Evolutionary conservation across 2,888 invertebrate species (phyloP).

Genomic region (Adela reaumurella): DNA sequence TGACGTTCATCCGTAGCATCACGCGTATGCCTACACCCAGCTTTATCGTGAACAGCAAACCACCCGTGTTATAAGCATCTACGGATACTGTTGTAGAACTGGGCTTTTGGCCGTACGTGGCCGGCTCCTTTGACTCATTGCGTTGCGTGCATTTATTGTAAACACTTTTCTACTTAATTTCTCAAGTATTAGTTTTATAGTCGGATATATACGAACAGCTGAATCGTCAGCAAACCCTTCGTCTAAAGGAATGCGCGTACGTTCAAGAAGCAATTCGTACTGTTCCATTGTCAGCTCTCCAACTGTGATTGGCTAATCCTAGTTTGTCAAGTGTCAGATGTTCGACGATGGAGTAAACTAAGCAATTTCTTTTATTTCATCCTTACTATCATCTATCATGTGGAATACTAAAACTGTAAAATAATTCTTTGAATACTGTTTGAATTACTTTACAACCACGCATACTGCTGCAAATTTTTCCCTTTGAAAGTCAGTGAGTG

Average conservation of each 20-base stretch:
- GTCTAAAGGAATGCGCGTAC: slow-evolving; percentile 6
- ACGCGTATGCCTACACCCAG: background rate
- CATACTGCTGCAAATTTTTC: too few relatives aligned
- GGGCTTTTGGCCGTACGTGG: slow-evolving; percentile 8
- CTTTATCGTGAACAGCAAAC: slow-evolving; percentile 1
- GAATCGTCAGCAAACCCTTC: slow-evolving; percentile 5
- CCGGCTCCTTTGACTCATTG: slow-evolving; percentile 5
- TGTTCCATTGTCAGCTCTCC: slow-evolving; percentile 10
- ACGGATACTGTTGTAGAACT: slow-evolving; percentile 1
- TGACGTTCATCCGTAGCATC: slow-evolving; percentile 1
- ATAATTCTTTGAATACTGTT: too few relatives aligned
- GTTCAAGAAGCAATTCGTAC: slow-evolving; percentile 9
- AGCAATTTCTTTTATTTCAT: too few relatives aligned
- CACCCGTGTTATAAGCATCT: slow-evolving; percentile 3
- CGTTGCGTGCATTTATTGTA: slow-evolving; percentile 8
- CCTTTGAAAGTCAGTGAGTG: too few relatives aligned
- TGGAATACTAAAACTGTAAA: too few relatives aligned
- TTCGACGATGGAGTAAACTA: too few relatives aligned
- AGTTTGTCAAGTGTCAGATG: too few relatives aligned
- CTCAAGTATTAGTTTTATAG: slow-evolving; percentile 7
- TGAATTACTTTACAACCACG: too few relatives aligned
- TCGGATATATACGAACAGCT: slow-evolving; percentile 7
- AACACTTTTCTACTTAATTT: slow-evolving; percentile 9
- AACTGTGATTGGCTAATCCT: too few relatives aligned
- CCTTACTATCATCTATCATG: too few relatives aligned